Evolutionary conservation across 35 echinoderm and acorn worm species (phyloP).

Genomic region (Apostichopus parvimensis): DNA sequence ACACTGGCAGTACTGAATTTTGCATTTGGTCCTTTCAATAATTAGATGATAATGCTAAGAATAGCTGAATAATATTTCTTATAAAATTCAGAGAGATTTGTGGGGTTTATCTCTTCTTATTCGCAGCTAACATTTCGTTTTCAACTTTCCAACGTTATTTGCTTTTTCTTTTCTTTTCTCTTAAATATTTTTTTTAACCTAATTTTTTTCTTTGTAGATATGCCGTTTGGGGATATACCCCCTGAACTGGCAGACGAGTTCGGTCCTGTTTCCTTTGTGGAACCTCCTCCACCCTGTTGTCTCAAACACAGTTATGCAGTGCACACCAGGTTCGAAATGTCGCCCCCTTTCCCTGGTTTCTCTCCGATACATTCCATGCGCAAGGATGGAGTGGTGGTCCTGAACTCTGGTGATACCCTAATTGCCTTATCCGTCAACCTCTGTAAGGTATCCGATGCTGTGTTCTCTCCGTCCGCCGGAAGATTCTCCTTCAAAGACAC

Average conservation of each 20-base stretch:
- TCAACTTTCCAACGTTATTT: no score
- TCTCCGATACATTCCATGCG: constrained; percentile 93
- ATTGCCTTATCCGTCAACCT: constrained; percentile 85
- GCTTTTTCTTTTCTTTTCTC: no score
- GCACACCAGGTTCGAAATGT: constrained; percentile 95
- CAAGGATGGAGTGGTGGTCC: constrained; percentile 85
- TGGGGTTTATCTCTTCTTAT: no score
- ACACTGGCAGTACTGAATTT: no score
- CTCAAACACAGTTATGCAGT: constrained; percentile 92
- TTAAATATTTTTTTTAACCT: neutral
- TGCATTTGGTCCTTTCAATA: no score
- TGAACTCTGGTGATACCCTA: constrained; percentile 93
- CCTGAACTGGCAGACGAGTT: constrained; percentile 73
- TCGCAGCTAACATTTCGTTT: no score
- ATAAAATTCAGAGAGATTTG: no score
- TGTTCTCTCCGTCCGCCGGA: constrained; percentile 72
- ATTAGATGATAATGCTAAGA: no score
- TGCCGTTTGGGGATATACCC: constrained; percentile 63
- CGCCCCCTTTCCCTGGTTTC: constrained; percentile 94
- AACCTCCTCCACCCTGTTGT: constrained; percentile 78
- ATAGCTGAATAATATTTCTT: no score
- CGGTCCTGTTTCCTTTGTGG: constrained; percentile 45
- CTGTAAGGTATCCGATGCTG: constrained; percentile 58
- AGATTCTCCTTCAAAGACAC: constrained; percentile 42
- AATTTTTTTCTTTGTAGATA: constrained; percentile 33